A percentile compares a stretch with the other conserved stretches of the same genome.
phyloP scores from a whole-genome alignment of 2,888 invertebrate species.

The Latheticus oryzae region DNA sequence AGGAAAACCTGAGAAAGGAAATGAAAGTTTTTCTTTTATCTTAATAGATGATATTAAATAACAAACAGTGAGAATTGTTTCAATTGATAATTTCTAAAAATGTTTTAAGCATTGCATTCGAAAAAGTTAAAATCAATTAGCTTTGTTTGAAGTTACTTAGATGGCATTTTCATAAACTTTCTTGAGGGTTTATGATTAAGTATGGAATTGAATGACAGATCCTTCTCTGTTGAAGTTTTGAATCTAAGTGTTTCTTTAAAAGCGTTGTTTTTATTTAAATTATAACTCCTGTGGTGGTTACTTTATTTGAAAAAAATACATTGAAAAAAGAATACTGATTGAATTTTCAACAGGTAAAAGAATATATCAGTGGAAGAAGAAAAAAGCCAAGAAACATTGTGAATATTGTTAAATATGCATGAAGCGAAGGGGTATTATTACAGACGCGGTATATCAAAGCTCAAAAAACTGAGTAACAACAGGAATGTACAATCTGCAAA shows the following conservation, averaged over 20 bases:
- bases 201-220: conserved; percentile 29
- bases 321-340: background rate
- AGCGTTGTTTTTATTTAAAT: too few relatives aligned
- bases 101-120: conserved; percentile 1
- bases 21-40: conserved; percentile 8
- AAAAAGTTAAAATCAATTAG: conserved; percentile 19
- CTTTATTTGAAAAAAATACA: conserved; percentile 9
- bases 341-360: conserved; percentile 29
- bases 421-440: conserved; percentile 24
- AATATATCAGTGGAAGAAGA: background rate
- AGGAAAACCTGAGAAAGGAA: too few relatives aligned
- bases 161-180: conserved; percentile 28
- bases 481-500: conserved; percentile 35
- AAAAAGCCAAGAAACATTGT: conserved; percentile 15
- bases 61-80: conserved; percentile 5
- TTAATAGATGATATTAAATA: too few relatives aligned
- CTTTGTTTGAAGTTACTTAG: conserved; percentile 24
- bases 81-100: conserved; percentile 4
- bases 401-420: conserved; percentile 30
- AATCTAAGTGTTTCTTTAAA: conserved; percentile 14
- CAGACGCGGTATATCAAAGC: conserved; percentile 20
- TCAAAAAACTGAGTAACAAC: conserved; percentile 25
- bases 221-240: conserved; percentile 5
- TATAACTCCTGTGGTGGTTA: too few relatives aligned
- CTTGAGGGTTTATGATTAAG: conserved; percentile 21